Conservation (phyloP, 2,113 vertebrate species). For the Phalacrocorax carbo region DNA sequence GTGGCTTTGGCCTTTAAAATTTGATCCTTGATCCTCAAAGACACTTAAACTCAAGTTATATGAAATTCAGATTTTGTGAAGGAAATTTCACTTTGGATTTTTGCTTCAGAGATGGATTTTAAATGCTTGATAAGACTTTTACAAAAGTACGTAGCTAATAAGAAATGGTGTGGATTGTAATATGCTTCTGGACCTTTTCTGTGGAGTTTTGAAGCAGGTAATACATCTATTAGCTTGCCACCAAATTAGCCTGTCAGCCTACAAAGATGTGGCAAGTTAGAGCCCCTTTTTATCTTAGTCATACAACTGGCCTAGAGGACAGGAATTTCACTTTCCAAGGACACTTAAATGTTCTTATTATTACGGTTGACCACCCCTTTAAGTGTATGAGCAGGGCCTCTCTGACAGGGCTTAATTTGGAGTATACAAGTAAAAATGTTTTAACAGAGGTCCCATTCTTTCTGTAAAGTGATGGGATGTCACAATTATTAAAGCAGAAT, state of each 20-base stretch:
- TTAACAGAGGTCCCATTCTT: not conserved
- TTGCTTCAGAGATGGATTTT: not conserved
- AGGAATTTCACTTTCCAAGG: not conserved
- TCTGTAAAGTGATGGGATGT: not conserved
- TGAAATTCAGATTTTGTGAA: not conserved
- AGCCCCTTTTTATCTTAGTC: not conserved
- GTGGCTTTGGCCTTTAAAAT: not conserved
- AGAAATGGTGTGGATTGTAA: not conserved
- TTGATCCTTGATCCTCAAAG: not conserved
- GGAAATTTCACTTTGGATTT: not conserved
- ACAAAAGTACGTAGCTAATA: not conserved
- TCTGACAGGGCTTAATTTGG: not conserved
- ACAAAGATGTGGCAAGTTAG: not conserved
- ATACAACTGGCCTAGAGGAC: not conserved
- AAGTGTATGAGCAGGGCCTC: not conserved
- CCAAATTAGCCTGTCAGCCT: not conserved
- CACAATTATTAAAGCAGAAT: not conserved
- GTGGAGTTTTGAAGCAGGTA: not conserved
- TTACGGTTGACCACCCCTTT: not conserved
- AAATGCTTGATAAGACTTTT: not conserved
- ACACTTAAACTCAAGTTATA: not conserved
- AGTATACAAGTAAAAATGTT: not conserved
- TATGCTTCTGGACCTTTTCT: not conserved
- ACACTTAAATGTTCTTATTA: not conserved
- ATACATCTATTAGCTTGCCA: not conserved